Evolutionary conservation across 2,888 invertebrate genomes (phyloP).

Genomic region (Melanostoma scalare): DNA sequence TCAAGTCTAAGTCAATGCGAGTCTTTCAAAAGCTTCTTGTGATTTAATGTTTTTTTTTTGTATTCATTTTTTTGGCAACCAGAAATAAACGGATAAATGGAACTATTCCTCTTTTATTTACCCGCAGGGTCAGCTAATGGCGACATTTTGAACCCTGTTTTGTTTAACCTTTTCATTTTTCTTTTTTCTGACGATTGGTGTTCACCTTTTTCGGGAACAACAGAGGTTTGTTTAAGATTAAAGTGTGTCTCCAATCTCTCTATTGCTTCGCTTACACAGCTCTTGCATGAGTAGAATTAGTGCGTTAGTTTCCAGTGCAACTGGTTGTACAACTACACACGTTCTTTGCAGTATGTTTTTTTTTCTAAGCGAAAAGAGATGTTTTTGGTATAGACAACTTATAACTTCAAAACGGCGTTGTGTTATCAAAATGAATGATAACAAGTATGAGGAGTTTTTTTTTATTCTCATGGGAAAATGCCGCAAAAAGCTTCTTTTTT

Average conservation of each 20-base stretch:
- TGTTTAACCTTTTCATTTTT: background rate
- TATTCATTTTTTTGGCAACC: background rate
- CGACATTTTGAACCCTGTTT: conserved; percentile 29
- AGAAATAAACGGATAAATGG: too few relatives aligned
- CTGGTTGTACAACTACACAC: conserved; percentile 74
- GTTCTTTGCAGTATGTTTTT: conserved; percentile 74
- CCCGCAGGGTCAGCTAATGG: conserved; percentile 31
- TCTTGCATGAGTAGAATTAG: conserved; percentile 88
- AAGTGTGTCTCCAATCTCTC: background rate
- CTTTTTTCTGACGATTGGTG: conserved; percentile 31
- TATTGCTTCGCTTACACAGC: conserved; percentile 84
- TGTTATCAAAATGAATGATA: background rate
- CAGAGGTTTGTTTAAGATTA: conserved; percentile 27
- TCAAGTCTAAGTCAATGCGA: background rate
- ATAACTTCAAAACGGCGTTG: background rate
- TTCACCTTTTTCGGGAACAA: conserved; percentile 71
- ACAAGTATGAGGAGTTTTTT: background rate
- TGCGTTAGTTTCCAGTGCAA: conserved; percentile 82
- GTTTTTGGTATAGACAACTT: conserved; percentile 4
- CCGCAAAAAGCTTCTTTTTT: conserved; percentile 37
- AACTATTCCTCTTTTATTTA: background rate
- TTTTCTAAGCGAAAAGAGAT: conserved; percentile 27
- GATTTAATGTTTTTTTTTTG: conserved; percentile 19
- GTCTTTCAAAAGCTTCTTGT: conserved; percentile 30
- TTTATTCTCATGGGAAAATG: conserved; percentile 7